These are phyloP conservation scores for Pocota personata DNA, from an alignment of 2,888 invertebrate species.

Conservation along the genomic window DNA sequence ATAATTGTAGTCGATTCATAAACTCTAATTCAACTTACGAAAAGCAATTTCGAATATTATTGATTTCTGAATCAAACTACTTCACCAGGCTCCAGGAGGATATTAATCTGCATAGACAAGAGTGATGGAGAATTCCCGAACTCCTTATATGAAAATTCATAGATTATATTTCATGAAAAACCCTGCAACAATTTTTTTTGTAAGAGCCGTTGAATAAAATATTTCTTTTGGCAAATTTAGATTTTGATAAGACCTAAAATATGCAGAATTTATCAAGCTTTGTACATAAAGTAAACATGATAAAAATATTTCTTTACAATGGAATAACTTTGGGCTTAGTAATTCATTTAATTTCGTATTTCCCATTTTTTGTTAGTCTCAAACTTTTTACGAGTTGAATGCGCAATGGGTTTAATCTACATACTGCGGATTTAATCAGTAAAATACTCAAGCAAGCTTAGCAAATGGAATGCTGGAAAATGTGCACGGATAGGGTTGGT, in stretches of 20 bases:
- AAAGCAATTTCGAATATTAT: too few relatives aligned
- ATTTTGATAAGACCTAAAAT: neutral
- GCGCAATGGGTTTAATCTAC: neutral
- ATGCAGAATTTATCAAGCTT: neutral
- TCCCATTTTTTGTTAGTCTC: neutral
- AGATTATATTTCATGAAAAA: too few relatives aligned
- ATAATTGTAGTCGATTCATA: too few relatives aligned
- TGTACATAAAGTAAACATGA: neutral
- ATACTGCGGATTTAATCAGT: neutral
- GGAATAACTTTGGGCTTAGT: neutral
- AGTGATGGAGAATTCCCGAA: too few relatives aligned
- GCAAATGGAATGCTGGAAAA: neutral
- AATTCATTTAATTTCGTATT: neutral
- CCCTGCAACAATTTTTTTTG: neutral
- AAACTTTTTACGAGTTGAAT: neutral
- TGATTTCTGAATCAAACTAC: too few relatives aligned
- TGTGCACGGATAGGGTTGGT: too few relatives aligned
- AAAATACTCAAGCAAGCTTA: neutral
- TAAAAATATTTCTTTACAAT: neutral
- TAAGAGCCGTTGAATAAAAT: too few relatives aligned
- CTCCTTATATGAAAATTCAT: too few relatives aligned
- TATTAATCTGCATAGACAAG: too few relatives aligned
- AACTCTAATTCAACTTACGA: too few relatives aligned
- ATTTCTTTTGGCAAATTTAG: neutral
- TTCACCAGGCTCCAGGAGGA: too few relatives aligned